Base-by-base conservation (phyloP, 2,888 invertebrate genomes). In the Dione juno region DNA sequence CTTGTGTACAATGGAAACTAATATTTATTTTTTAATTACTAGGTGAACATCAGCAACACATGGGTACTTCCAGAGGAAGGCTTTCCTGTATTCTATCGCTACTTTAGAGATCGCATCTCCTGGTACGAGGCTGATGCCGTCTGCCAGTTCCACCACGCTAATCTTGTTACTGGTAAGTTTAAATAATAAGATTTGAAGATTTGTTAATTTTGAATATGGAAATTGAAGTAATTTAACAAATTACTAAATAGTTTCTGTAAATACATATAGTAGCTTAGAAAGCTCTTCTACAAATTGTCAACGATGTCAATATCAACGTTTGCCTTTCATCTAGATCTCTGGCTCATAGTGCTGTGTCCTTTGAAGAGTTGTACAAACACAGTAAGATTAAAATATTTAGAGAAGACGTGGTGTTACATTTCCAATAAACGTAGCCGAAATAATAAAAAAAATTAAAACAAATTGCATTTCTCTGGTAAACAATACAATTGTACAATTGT, bases 51-150 rank as follows among this genome's bases (percentile, higher is more conserved):
- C 84, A 96, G 96, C 90, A 96, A 96, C 88, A 96, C 96, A 76
- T 97, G 97, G 97, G 95, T 96, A 78, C 94, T 96, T 80, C 96
- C 96, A 10, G 96, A 96, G 84, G 96, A 96, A 82, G 96, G 96
- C 40, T 96, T 96, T 83, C 96, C 96, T 74, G 96, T 96, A 71
- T 96, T 97, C 92, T 96, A 96, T 90, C 95, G 96, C 80, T 96
- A 96, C 93, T 96, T 97, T 94, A 95, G 96, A 78, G 96, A 97
- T 91, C 95, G 96, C 87, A 96, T 96, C 84, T 96, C 96, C 54
- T 97, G 96, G 96, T 96, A 96, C 84, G 97, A 96, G 85, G 97
- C 97, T 3, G 96, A 97, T 82, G 96, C 96, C 43, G 96, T 97
- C 67, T 96, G 96, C 87, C 96, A 96, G 89, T 96, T 96, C 80